Percentiles rank a stretch among this genome's conserved stretches.
phyloP scores from a whole-genome alignment of 2,113 vertebrate genomes.

The Tetrao urogallus region DNA sequence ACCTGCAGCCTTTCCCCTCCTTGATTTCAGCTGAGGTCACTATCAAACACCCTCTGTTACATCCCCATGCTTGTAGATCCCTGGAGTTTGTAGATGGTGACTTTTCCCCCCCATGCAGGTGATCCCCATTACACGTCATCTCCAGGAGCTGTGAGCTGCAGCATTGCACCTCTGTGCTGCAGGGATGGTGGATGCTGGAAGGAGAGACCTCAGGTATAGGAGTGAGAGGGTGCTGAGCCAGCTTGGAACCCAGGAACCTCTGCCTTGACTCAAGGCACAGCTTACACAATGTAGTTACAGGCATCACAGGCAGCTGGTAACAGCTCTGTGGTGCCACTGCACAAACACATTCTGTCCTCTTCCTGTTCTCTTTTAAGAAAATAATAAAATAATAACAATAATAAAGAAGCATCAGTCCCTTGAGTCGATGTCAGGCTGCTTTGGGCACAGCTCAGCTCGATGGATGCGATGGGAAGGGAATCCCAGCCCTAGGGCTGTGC shows the following conservation, averaged over 20 bases:
- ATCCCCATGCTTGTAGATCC: not conserved
- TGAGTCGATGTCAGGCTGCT: not conserved
- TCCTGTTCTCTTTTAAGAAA: fast-evolving
- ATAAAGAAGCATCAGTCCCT: not conserved
- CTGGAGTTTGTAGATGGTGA: too few species aligned
- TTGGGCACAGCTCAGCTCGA: fast-evolving
- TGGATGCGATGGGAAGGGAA: fast-evolving
- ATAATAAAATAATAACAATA: not conserved
- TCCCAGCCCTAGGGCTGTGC: not conserved
- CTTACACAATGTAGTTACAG: too few species aligned
- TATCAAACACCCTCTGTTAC: fast-evolving
- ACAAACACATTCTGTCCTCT: not conserved
- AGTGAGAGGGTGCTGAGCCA: not conserved
- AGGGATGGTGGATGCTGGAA: not conserved
- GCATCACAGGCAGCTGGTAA: fast-evolving
- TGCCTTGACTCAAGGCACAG: not conserved
- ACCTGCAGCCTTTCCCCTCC: not conserved
- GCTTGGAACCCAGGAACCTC: not conserved
- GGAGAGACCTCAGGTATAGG: not conserved
- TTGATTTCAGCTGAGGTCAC: not conserved
- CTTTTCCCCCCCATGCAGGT: not conserved
- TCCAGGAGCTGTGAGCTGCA: not conserved
- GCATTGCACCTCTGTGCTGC: not conserved
- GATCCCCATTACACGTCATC: fast-evolving
- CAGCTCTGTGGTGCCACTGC: fast-evolving